Evolutionary conservation across 1,140 invertebrate species (phyloP).

Genomic region (Pseudomyrmex pallidus): DNA sequence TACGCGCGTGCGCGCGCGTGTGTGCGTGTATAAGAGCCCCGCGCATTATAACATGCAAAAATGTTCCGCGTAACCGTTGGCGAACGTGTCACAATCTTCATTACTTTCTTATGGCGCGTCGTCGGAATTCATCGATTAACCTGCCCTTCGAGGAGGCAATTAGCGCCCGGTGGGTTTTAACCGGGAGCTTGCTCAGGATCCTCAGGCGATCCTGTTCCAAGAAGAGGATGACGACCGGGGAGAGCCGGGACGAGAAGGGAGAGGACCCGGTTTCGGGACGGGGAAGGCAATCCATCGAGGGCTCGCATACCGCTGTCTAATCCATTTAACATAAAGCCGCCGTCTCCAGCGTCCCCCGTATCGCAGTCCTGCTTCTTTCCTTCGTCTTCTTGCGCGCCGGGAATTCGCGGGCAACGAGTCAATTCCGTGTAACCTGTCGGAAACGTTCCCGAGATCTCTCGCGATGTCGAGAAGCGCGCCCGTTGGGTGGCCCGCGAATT

Average conservation of each 20-base stretch:
- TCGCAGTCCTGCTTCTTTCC: conserved; percentile 38
- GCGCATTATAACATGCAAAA: conserved; percentile 24
- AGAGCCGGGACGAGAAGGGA: neutral
- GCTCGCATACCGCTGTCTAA: conserved; percentile 84
- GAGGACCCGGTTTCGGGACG: neutral
- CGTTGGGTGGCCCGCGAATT: conserved; percentile 72
- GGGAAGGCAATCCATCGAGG: conserved; percentile 78
- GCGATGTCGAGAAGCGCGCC: conserved; percentile 53
- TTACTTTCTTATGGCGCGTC: conserved; percentile 54
- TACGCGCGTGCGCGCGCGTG: too few species aligned
- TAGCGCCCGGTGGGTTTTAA: conserved; percentile 22
- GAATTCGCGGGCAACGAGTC: conserved; percentile 73
- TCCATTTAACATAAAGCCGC: conserved; percentile 82
- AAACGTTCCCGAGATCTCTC: conserved; percentile 55
- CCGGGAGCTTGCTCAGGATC: conserved; percentile 22
- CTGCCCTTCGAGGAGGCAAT: conserved; percentile 50
- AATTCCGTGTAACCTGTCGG: conserved; percentile 66
- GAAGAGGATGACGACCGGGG: conserved; percentile 30
- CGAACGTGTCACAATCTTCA: conserved; percentile 59
- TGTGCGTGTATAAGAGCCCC: neutral
- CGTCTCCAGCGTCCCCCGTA: conserved; percentile 43
- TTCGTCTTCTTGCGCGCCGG: conserved; percentile 48
- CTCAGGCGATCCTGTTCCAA: conserved; percentile 46
- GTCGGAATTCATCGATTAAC: conserved; percentile 61
- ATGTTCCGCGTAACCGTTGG: neutral